Base-by-base conservation (phyloP, 2,113 vertebrate species). In the Indicator indicator region DNA sequence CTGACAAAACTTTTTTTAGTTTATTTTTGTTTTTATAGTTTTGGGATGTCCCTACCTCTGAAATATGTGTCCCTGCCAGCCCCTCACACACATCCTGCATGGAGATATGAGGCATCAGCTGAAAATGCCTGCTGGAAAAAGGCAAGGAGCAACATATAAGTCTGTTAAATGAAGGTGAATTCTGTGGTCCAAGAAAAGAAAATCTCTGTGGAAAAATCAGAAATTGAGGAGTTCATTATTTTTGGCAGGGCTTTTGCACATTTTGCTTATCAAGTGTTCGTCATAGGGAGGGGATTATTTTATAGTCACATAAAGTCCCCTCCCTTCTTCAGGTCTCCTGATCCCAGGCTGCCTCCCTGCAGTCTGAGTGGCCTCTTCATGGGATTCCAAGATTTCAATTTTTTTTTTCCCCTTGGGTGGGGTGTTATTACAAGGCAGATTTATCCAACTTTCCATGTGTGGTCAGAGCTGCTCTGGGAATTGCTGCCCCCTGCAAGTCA, bases 391-490 rank as follows among this genome's bases (percentile, higher is more conserved):
- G 8, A 44, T 58, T 69, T 78, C 1, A 0, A 40, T 7, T n/a
- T 3, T 55, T 63, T 56, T 38, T 27, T 21, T 23, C 16, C 8
- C 9, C 9, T 11, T 50, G 28, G 21, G 18, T 27, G 17, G 10
- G 6, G 2, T 54, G 7, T 65, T 92, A 89, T 73, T 48, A 38
- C 59, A 36, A 69, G 55, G 16, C 21, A 42, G n/a, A 38, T 71
- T 54, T 42, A 19, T 32, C 15, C 38, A 17, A 9, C 23, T 50
- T 59, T 16, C 14, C 4, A 3, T 1, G 0, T 0, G 0, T 2
- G 14, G 13, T 60, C 32, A 7, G 65, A 7, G 27, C 54, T 63
- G 55, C 71, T n/a, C 62, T 56, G 68, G 85, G 33, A 17, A 33
- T 48, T 38, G 11, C 67, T 82, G 58, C 58, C 14, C 23, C 9